These are phyloP conservation scores for Chymomyza caudatula DNA, from an alignment of 2,888 invertebrate species.

Conservation along the genomic window DNA sequence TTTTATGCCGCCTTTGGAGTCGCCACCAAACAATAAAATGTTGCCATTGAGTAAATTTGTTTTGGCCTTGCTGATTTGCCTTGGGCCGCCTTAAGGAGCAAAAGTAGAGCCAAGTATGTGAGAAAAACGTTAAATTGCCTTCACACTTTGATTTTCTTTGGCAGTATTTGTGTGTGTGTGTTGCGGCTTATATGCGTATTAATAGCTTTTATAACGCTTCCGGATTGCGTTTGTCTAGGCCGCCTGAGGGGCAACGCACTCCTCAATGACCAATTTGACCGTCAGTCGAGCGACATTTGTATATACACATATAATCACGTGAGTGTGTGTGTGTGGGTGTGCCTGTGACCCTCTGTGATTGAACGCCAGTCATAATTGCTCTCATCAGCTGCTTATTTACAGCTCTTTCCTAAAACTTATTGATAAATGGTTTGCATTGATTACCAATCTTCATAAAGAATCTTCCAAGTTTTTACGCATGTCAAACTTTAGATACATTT, in stretches of 20 bases:
- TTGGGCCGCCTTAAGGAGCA: background rate
- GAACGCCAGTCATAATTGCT: slow-evolving; percentile 64
- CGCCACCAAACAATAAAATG: slow-evolving; percentile 57
- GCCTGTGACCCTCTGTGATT: slow-evolving; percentile 42
- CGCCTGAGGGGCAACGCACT: slow-evolving; percentile 20
- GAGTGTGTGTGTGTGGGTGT: slow-evolving; percentile 10
- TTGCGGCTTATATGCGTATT: slow-evolving; percentile 34
- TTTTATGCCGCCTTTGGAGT: background rate
- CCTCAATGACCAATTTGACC: background rate
- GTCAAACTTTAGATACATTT: too few relatives aligned
- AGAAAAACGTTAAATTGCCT: slow-evolving; percentile 39
- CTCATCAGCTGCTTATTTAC: background rate
- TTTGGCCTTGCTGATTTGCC: slow-evolving; percentile 14
- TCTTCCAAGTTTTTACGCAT: slow-evolving; percentile 1
- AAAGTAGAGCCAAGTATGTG: slow-evolving; percentile 22
- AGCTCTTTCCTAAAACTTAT: slow-evolving; percentile 4
- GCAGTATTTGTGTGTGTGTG: slow-evolving; percentile 4
- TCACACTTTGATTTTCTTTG: slow-evolving; percentile 57
- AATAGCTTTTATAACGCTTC: slow-evolving; percentile 67
- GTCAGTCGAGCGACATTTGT: background rate
- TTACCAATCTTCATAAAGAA: slow-evolving; percentile 20
- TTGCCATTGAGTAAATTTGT: slow-evolving; percentile 55
- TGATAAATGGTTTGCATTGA: slow-evolving; percentile 52
- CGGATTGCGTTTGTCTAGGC: slow-evolving; percentile 33
- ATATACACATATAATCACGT: background rate